A percentile compares a stretch with the other conserved stretches of the same genome.
Evolutionary conservation across 2,113 vertebrate genomes (phyloP).

Genomic region (Triplophysa rosa): DNA sequence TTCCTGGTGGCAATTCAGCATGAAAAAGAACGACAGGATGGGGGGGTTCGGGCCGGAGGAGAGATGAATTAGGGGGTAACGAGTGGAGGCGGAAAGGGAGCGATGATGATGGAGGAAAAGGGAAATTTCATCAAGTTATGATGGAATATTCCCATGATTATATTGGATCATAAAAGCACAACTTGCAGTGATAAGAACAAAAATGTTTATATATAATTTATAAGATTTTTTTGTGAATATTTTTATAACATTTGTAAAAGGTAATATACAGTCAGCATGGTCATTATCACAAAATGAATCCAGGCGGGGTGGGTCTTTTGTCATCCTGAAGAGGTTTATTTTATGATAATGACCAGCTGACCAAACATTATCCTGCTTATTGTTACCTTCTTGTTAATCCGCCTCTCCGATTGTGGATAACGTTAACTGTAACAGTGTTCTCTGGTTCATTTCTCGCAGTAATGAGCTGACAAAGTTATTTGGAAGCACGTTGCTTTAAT

Average conservation of each 20-base stretch:
- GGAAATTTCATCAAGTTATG: conserved; percentile 18
- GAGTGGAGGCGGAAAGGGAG: conserved; percentile 7
- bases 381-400: too few relatives aligned
- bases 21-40: conserved; percentile 69
- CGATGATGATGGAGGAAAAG: conserved; percentile 44
- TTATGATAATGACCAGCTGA: too few relatives aligned
- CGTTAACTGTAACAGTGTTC: too few relatives aligned
- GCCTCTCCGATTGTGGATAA: too few relatives aligned
- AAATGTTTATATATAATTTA: background rate
- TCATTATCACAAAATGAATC: too few relatives aligned
- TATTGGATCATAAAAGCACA: background rate
- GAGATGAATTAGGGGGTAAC: conserved; percentile 48
- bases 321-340: too few relatives aligned
- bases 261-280: too few relatives aligned
- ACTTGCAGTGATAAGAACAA: background rate
- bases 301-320: too few relatives aligned
- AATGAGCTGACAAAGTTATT: too few relatives aligned
- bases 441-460: too few relatives aligned
- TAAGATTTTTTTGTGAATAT: background rate
- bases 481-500: too few relatives aligned
- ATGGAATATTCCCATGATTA: conserved; percentile 22
- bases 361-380: too few relatives aligned
- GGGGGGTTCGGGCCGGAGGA: conserved; percentile 34
- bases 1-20: conserved; percentile 74
- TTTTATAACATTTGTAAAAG: background rate